phyloP scores from a whole-genome alignment of 1,140 invertebrate species.

The Heliconius eleuchia region DNA sequence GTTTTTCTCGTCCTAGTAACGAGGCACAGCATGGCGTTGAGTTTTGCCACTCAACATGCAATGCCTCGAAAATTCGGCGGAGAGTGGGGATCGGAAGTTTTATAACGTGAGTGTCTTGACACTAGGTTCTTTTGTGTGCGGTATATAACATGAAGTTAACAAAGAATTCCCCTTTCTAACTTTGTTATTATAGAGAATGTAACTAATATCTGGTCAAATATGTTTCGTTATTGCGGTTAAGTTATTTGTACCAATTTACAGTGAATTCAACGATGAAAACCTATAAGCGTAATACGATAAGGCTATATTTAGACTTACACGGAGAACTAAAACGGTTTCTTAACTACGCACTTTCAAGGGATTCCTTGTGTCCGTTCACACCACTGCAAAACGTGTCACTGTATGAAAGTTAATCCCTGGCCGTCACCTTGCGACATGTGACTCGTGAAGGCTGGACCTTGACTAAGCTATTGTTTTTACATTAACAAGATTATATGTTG shows the following conservation, averaged over 20 bases:
- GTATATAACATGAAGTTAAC: no score
- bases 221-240: background rate
- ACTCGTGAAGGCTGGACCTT: conserved; percentile 28
- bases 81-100: no score
- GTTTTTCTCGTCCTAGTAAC: no score
- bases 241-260: background rate
- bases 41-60: no score
- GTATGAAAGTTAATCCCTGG: conserved; percentile 36
- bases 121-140: no score
- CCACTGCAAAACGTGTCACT: background rate
- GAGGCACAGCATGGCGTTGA: no score
- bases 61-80: no score
- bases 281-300: conserved; percentile 23
- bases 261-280: conserved; percentile 29
- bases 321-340: conserved; percentile 39
- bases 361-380: conserved; percentile 16
- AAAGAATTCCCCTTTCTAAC: background rate
- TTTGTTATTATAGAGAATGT: background rate
- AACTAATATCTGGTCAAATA: background rate
- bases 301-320: conserved; percentile 32
- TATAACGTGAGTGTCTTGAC: no score
- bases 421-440: conserved; percentile 41
- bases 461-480: conserved; percentile 31
- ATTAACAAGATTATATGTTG: conserved; percentile 34
- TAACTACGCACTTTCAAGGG: conserved; percentile 26